Base-by-base conservation (phyloP, 2,888 invertebrate species). In the Acanthosoma haemorrhoidale region DNA sequence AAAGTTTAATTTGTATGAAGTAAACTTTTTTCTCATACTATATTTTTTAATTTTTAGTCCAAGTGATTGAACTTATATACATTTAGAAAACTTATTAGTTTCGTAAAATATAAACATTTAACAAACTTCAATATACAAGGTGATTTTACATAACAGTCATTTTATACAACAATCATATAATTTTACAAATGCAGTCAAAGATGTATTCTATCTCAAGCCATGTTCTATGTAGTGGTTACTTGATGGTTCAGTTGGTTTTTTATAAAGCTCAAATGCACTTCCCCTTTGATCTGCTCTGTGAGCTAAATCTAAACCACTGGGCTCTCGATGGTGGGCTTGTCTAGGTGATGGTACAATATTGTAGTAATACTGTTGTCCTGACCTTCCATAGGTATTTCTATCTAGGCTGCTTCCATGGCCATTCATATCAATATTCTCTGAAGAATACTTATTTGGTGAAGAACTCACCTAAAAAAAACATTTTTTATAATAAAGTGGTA, bases 181-280 rank as follows among this genome's bases (percentile, higher is more conserved):
- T n/a, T n/a, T n/a, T 25, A 15, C n/a, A 11, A 25, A 51, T 51
- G 5, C 3, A 13, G n/a, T 13, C 21, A 51, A 5, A 5, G n/a
- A 25, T 43, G 9, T 18, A n/a, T 43, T 31, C 74, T 71, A 78
- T 77, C 78, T 77, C 36, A 77, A 73, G 43, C 75, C 76, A 71
- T 77, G 77, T 63, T 78, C 78, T 61, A 77, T 73, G 64, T 77
- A 78, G 73, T 78, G 77, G 68, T 75, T 75, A 61, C 74, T 75
- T 21, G 76, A 73, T 39, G 78, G 77, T 68, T 78, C 77, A 66
- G 91, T 87, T 9, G 94, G 94, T 81, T 95, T 95, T 75, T 94
- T 87, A 80, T 95, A 96, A 73, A 95, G 83, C 81, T 95, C 95
- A 80, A 96, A 95, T n/a, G 96, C 96, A 74, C 94, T 94, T 31